These are phyloP conservation scores for Enteromius viviparus DNA, from an alignment of 2,797 vertebrate species.

Conservation along the genomic window DNA sequence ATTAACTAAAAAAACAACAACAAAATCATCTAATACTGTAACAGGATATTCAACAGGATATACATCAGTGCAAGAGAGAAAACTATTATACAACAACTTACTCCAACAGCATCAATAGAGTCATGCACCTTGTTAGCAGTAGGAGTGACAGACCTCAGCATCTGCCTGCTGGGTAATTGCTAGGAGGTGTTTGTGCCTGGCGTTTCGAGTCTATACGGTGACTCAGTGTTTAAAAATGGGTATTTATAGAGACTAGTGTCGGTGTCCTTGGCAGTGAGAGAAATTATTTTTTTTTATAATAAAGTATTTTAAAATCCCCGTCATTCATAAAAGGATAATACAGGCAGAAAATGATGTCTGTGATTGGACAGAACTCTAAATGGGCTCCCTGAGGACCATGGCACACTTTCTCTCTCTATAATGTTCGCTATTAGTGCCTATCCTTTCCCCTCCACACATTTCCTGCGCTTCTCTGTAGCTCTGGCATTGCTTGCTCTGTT, in stretches of 20 bases:
- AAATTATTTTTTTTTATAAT: conserved; percentile 1
- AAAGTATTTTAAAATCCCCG: conserved; percentile 32
- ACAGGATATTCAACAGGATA: not conserved
- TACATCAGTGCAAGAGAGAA: not conserved
- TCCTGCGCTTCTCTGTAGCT: not conserved
- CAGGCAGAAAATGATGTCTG: conserved; percentile 18
- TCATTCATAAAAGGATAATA: conserved; percentile 44
- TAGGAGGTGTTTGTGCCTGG: not conserved
- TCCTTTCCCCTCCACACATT: not conserved
- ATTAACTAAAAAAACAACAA: not conserved
- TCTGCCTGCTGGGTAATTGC: conserved; percentile 19
- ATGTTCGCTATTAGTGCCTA: conserved; percentile 20
- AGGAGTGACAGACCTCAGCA: conserved; percentile 16
- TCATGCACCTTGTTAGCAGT: conserved; percentile 30
- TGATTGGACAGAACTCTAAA: conserved; percentile 32
- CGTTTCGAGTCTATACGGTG: conserved; percentile 6
- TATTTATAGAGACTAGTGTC: conserved; percentile 33
- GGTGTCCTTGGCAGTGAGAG: conserved; percentile 18
- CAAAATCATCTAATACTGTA: not conserved
- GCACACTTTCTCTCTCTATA: not conserved
- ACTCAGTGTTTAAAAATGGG: conserved; percentile 7
- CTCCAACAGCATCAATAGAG: not conserved
- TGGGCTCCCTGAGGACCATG: conserved; percentile 4
- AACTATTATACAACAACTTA: not conserved
- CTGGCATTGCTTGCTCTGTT: conserved; percentile 35